Evolutionary conservation across 2,113 vertebrate genomes (phyloP), one percentile per base, ranked within the genome.

Genomic region (Dermatemys mawii): DNA sequence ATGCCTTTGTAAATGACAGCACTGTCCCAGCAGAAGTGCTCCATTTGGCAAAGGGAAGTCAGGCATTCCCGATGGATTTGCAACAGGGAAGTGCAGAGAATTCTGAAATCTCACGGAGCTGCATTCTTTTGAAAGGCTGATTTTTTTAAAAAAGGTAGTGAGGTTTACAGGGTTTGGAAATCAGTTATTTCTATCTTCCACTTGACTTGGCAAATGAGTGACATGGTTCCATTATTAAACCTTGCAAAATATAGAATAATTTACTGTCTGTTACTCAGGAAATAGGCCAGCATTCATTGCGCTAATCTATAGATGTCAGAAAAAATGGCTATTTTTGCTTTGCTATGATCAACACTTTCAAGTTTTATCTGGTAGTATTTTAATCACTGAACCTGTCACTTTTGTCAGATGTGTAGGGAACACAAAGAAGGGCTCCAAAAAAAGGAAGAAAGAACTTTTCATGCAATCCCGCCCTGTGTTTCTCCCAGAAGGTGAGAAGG

Each of bases 321-420:
- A 55, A 91, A 94, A 95, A 86, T 26, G 41, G 44, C 44, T 83
- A 16, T 80, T 92, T 94, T 94, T 55, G 22, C 19, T 54, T 76
- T 92, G n/a, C 17, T 60, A 94, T 96, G 32, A 84, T 5, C 55
- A 19, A 4, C 6, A 87, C 49, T 94, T 94, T 92, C 81, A 92
- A 95, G 35, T 12, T 87, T 97, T 44, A 80, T 88, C 93, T 26
- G 35, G 19, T 78, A 57, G 13, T 35, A 46, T 93, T 94, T 91
- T 94, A 93, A 54, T 96, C 78, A 57, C 86, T n/a, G 84, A 83
- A 83, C 19, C 8, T 95, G 6, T 81, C 60, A 87, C 29, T 17
- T 93, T 87, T 92, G 21, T 90, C 54, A 94, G 87, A 90, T 55
- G 10, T 86, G 78, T 91, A 60, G 24, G 55, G 55, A 90, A 4